These are phyloP conservation scores for Zygaena filipendulae DNA, from an alignment of 2,888 invertebrate genomes.

Conservation along the genomic window DNA sequence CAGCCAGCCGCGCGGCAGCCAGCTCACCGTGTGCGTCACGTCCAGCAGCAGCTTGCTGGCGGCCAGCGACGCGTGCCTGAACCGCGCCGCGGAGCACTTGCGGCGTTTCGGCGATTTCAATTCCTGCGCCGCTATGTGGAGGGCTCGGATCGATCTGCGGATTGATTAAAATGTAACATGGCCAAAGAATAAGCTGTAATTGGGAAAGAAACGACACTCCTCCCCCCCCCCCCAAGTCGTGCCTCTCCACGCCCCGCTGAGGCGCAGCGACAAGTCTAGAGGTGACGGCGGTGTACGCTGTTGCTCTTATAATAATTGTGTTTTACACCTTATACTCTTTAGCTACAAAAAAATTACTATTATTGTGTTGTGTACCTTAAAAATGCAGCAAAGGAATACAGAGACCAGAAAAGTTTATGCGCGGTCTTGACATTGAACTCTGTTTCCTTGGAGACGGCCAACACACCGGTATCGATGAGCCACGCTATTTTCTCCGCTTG, in stretches of 20 bases:
- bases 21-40: conserved; percentile 82
- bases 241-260: no score
- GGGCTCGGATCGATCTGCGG: conserved; percentile 46
- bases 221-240: no score
- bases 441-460: conserved; percentile 64
- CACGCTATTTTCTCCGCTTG: conserved; percentile 88
- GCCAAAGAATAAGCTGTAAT: conserved; percentile 1
- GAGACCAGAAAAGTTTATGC: conserved; percentile 80
- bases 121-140: conserved; percentile 30
- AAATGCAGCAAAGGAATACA: conserved; percentile 76
- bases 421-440: conserved; percentile 72
- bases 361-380: conserved; percentile 63
- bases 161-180: no score
- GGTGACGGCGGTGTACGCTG: no score
- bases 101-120: conserved; percentile 28
- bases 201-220: neutral
- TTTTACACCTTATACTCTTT: no score
- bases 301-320: no score
- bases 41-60: conserved; percentile 66
- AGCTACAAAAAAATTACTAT: no score
- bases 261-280: no score
- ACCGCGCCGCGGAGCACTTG: conserved; percentile 40
- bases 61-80: conserved; percentile 40
- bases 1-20: conserved; percentile 80
- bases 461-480: conserved; percentile 78